Evolutionary conservation across 2,888 invertebrate species (phyloP).

Genomic region (Tetheella fluctuosa): DNA sequence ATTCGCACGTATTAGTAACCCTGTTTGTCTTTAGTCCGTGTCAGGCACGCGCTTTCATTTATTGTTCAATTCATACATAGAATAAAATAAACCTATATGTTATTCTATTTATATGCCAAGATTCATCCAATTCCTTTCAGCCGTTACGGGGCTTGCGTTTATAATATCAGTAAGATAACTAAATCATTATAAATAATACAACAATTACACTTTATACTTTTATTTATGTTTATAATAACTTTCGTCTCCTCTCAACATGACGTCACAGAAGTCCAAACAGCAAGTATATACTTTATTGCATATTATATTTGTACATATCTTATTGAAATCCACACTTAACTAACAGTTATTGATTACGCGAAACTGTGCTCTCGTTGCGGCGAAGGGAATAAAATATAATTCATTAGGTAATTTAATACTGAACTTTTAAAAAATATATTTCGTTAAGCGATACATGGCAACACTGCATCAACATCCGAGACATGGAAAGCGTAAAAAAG

Average conservation of each 20-base stretch:
- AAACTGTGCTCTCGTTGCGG: conserved; percentile 29
- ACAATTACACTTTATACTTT: conserved; percentile 55
- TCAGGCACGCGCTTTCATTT: no score
- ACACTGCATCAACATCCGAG: not conserved
- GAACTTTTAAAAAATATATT: conserved; percentile 16
- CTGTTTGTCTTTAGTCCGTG: no score
- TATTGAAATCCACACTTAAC: conserved; percentile 32
- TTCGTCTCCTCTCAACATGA: conserved; percentile 67
- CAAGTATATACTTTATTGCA: conserved; percentile 59
- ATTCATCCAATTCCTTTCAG: no score
- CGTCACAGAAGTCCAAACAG: conserved; percentile 68
- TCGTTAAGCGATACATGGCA: conserved; percentile 5
- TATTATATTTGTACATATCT: conserved; percentile 55
- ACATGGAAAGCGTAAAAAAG: conserved; percentile 39
- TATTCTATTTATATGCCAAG: no score
- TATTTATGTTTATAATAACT: conserved; percentile 71
- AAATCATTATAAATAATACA: conserved; percentile 44
- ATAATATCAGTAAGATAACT: no score
- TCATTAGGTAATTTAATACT: conserved; percentile 22
- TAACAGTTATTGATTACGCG: conserved; percentile 28
- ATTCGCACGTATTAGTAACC: no score
- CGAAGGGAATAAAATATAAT: conserved; percentile 17
- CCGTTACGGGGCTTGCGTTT: no score
- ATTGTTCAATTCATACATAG: no score
- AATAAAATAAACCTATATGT: no score